A percentile compares a stretch with the other conserved stretches of the same genome.
phyloP scores from a whole-genome alignment of 2,888 invertebrate species.

The Watsonalla cultraria region DNA sequence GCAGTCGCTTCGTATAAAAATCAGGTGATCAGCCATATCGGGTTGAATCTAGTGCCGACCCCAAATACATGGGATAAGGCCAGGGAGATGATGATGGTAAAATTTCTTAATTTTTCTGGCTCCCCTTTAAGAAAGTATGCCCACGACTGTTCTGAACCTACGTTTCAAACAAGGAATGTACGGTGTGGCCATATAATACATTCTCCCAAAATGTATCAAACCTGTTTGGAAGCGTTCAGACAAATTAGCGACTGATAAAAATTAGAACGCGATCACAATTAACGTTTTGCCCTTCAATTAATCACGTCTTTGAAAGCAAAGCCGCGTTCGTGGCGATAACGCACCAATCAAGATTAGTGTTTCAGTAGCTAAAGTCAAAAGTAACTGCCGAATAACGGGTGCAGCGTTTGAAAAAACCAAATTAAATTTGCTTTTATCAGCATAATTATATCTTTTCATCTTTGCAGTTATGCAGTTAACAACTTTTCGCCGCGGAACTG shows the following conservation, averaged over 20 bases:
- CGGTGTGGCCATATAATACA: neutral
- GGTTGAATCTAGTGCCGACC: too few species aligned
- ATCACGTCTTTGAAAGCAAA: slow-evolving; percentile 1
- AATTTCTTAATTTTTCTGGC: too few species aligned
- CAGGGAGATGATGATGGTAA: too few species aligned
- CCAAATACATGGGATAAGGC: too few species aligned
- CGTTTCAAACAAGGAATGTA: neutral
- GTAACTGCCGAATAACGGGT: neutral
- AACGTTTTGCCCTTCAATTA: slow-evolving; percentile 1
- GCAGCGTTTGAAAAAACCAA: too few species aligned
- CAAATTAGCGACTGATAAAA: slow-evolving; percentile 24
- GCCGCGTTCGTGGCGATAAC: neutral
- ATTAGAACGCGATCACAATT: neutral
- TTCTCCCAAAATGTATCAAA: slow-evolving; percentile 11
- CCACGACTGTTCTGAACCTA: neutral
- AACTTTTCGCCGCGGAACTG: too few species aligned
- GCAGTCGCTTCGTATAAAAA: too few species aligned
- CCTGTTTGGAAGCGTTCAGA: slow-evolving; percentile 17
- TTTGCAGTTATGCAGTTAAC: too few species aligned
- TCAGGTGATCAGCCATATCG: too few species aligned
- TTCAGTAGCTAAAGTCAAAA: neutral
- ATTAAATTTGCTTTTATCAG: too few species aligned
- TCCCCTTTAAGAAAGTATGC: too few species aligned
- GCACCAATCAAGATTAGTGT: neutral
- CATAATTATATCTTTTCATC: too few species aligned